Percentiles rank a stretch among this genome's conserved stretches.
Evolutionary conservation across 2,797 vertebrate genomes (phyloP).

Genomic region (Neopelma chrysocephalum): DNA sequence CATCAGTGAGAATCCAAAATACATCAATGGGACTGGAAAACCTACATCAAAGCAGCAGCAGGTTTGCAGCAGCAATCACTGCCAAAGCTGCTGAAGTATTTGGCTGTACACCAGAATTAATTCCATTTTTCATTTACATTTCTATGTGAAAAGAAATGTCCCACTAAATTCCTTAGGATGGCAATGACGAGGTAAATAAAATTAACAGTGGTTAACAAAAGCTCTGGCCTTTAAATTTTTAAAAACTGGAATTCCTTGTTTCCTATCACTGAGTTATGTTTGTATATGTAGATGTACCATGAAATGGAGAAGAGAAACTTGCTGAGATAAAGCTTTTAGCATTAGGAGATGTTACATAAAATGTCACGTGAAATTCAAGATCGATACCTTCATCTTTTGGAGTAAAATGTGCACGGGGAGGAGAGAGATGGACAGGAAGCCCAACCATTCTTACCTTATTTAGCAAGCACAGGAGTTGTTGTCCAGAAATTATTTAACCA

Average conservation of each 20-base stretch:
- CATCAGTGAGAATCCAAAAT: background rate
- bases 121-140: background rate
- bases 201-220: background rate
- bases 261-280: background rate
- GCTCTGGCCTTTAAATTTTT: background rate
- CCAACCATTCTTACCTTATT: conserved; percentile 1
- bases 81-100: background rate
- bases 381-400: background rate
- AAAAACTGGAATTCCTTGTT: background rate
- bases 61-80: background rate
- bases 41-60: background rate
- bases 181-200: background rate
- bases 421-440: background rate
- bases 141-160: background rate
- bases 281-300: background rate
- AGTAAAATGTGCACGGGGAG: background rate
- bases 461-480: conserved; percentile 24
- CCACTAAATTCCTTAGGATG: background rate
- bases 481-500: conserved; percentile 39
- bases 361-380: background rate
- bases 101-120: background rate
- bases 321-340: background rate
- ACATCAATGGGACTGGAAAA: background rate
- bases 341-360: background rate
- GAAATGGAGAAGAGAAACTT: background rate